A percentile compares a stretch with the other conserved stretches of the same genome.
phyloP scores from a whole-genome alignment of 2,888 invertebrate species.

The Abrostola triplasia region DNA sequence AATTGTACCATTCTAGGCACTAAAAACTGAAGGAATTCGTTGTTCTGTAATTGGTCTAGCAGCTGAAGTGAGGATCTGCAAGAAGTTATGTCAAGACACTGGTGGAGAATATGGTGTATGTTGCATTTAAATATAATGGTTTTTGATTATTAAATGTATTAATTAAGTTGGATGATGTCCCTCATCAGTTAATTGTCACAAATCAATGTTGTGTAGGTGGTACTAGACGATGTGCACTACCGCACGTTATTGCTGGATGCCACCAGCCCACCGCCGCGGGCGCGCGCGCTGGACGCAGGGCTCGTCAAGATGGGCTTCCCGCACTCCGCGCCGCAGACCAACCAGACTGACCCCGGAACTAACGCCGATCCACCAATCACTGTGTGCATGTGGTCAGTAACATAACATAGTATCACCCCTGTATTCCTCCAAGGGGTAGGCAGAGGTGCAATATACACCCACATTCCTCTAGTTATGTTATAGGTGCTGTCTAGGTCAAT shows the following conservation, averaged over 20 bases:
- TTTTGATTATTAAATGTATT: neutral
- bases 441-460: neutral
- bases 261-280: constrained; percentile 89
- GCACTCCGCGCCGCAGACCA: constrained; percentile 90
- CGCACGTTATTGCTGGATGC: constrained; percentile 88
- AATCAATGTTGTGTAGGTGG: constrained; percentile 82
- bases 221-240: constrained; percentile 93
- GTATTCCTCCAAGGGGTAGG: neutral
- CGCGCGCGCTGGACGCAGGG: constrained; percentile 90
- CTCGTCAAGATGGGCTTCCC: constrained; percentile 99
- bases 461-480: too few relatives aligned
- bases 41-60: constrained; percentile 98
- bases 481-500: too few relatives aligned
- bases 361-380: constrained; percentile 91
- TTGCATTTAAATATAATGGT: constrained; percentile 14
- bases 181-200: neutral
- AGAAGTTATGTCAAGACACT: constrained; percentile 94
- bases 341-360: constrained; percentile 72
- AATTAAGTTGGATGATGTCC: too few relatives aligned
- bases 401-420: neutral
- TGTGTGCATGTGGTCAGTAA: constrained; percentile 96
- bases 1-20: constrained; percentile 88
- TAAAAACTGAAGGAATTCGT: constrained; percentile 94
- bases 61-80: constrained; percentile 97
- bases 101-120: constrained; percentile 93